Base-by-base conservation (phyloP, 2,797 vertebrate species). In the Potorous gilbertii region DNA sequence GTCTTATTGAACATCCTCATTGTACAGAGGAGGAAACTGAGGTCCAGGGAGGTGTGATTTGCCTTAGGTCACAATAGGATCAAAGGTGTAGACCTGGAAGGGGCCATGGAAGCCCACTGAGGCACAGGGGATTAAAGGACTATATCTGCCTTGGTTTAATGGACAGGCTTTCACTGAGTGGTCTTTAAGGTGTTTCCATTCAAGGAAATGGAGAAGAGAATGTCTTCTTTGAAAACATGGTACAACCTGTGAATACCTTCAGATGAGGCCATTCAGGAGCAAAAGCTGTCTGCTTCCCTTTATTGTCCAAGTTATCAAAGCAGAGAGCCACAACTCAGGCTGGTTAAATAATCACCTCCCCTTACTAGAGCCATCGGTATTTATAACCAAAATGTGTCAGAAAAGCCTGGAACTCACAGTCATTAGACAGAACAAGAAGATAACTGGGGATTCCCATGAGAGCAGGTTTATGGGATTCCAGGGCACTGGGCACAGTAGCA, bases 381-480 rank as follows among this genome's bases (percentile, higher is more conserved):
- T 92, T 94, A 93, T 66, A 94, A 87, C 31, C 46, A 92, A 93
- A 40, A 24, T 0, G 56, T 81, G 16, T 62, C 56, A 89, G 56
- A 90, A 94, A 90, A 66, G 34, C 50, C 59, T 50, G 55, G 28
- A 29, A n/a, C 62, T 54, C 8, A 92, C 1, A 66, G 54, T 12
- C 66, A 56, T 57, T 94, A 56, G 81, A 95, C 40, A 40, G 13
- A 93, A 52, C 34, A 91, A 66, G 92, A 62, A 92, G 29, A 21
- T 59, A 87, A 91, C 90, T 56, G 56, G 16, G 54, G 90, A 54
- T 62, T 54, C 74, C 93, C 46, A 18, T 16, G 13, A 40, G 59
- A 94, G 46, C n/a, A 1, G 31, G 54, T 55, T 62, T 94, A 46
- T 92, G 24, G 16, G 89, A 46, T 93, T 50, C 91, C n/a, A 46